Evolutionary conservation across 2,888 invertebrate species (phyloP), one percentile per base, ranked within the genome.

Genomic region (Neelides folsomi): DNA sequence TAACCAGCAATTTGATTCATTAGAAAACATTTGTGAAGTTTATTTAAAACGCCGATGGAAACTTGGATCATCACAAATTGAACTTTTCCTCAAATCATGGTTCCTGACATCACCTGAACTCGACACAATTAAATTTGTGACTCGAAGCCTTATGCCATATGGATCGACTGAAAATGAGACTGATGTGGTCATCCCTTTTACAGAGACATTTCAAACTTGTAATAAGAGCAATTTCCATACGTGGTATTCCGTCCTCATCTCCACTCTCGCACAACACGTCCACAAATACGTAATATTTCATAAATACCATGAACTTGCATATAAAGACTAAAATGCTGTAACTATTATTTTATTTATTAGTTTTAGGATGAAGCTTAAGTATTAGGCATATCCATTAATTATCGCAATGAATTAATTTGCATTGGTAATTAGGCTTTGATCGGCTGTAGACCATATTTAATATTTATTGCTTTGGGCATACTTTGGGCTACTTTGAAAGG

Each of bases 1-100:
- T n/a, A n/a, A n/a, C n/a, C n/a, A 43, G 8, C 20, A 34, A 40
- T 16, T 38, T 35, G 13, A 42, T 42, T 43, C 36, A 19, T 7
- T 7, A 27, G 27, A 27, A 7, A 27, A 27, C 27, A n/a, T 38
- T 27, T 38, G 36, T 38, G 48, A 46, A 45, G 10, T 13, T 1
- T 58, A 60, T 35, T 38, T 60, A n/a, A 50, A 40, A 13, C 34
- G 34, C 12, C 44, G 53, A 1, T 60, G 60, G 60, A 60, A 56
- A 18, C 47, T 60, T 6, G 18, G 48, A 6, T 52, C 55, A 4
- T 16, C 52, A 1, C 49, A 52, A 15, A 55, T 60, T 1, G 52
- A 51, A 2, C 47, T 45, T 16, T 53, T 58, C 37, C 36, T 60
- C 37, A 58, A 52, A 49, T 49, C 52, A 38, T 58, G 58, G 58